These are phyloP conservation scores for Heliothis peltigera DNA, from an alignment of 2,888 invertebrate genomes.

Conservation along the genomic window DNA sequence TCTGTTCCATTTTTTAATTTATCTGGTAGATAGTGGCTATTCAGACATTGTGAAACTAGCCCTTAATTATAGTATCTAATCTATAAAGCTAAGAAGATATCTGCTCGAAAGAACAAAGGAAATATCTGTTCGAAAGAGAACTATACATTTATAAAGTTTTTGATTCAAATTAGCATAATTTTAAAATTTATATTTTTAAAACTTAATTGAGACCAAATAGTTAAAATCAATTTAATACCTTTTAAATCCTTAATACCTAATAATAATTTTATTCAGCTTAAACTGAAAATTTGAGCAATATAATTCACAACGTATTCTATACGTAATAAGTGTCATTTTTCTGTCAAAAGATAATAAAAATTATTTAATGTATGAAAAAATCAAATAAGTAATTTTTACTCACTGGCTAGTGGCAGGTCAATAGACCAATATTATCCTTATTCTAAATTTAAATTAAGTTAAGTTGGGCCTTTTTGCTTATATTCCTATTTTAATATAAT, in stretches of 20 bases:
- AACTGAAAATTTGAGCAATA: conserved; percentile 32
- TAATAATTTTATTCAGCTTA: conserved; percentile 14
- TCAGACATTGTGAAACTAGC: no score
- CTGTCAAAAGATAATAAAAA: conserved; percentile 9
- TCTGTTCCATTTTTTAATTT: no score
- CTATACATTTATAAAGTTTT: not conserved
- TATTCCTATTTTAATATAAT: conserved; percentile 28
- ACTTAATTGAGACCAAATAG: conserved; percentile 22
- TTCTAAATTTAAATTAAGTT: conserved; percentile 27
- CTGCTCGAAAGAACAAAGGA: no score
- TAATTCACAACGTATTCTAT: conserved; percentile 21
- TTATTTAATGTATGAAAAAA: conserved; percentile 1
- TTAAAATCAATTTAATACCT: conserved; percentile 36
- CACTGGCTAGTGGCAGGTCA: conserved; percentile 44
- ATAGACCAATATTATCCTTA: conserved; percentile 39
- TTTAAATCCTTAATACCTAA: conserved; percentile 19
- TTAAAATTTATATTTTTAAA: not conserved
- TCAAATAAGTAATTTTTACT: conserved; percentile 3
- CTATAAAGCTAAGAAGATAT: conserved; percentile 2
- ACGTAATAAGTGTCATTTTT: conserved; percentile 23
- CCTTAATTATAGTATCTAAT: no score
- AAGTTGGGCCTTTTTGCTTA: conserved; percentile 44
- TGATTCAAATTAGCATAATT: not conserved
- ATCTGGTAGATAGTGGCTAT: no score
- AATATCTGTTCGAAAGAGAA: not conserved